Base-by-base conservation (phyloP, 2,797 vertebrate species). In the Molossus alvarezi region DNA sequence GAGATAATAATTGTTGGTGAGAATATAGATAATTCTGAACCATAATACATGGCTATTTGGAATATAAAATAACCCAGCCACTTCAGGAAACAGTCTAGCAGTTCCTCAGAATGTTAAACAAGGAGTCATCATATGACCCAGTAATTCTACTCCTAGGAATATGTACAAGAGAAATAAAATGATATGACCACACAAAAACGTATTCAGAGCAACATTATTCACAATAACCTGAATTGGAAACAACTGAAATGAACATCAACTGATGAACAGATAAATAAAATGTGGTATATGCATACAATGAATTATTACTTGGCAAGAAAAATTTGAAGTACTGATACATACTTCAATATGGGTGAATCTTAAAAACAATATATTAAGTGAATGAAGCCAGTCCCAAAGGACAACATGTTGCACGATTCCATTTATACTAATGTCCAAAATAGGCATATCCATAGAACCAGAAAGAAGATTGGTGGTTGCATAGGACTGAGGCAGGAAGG, bases 311-410 rank as follows among this genome's bases (percentile, higher is more conserved):
- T 82, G 27, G 20, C 37, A 75, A 65, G 48, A 91, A 93, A 88
- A 29, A 67, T 83, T 21, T 33, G 29, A 58, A 76, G 45, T 53
- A 53, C 15, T n/a, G n/a, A 90, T 79, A 53, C 13, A 87, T 64
- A 5, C 10, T 37, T 64, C 23, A 18, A 79, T 23, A 71, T 60
- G 27, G 4, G 80, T 76, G 18, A 71, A 58, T 25, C 51, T 45
- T 71, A 72, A 87, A 86, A 83, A 51, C 21, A 53, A 81, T n/a
- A 64, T 1, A 55, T 53, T 55, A 90, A 65, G 29, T 48, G 37
- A 89, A 92, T 92, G n/a, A 94, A 71, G 45, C 9, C 51, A 83
- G 21, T 55, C 53, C 82, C 29, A 73, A 82, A 85, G 9, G 41
- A 67, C 17, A 45, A 48, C 15, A 37, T 12, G 58, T 25, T 29